phyloP scores from a whole-genome alignment of 2,797 vertebrate species.

The Ibycter americanus region DNA sequence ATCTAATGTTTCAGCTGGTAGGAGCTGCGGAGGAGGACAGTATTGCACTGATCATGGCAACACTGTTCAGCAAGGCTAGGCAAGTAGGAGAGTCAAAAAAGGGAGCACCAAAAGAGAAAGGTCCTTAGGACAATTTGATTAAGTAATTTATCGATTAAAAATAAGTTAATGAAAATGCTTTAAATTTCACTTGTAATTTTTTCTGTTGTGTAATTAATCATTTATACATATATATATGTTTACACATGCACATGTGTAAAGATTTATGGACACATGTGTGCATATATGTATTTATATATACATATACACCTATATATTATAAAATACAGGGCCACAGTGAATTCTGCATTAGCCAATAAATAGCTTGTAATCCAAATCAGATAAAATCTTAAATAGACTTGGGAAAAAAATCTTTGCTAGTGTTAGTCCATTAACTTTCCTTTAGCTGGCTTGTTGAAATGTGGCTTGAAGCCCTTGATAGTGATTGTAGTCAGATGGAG shows the following conservation, averaged over 20 bases:
- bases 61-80: neutral
- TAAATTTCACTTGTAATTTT: neutral
- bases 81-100: neutral
- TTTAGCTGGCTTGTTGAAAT: slow-evolving; percentile 32
- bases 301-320: neutral
- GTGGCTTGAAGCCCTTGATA: slow-evolving; percentile 23
- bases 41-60: neutral
- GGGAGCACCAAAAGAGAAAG: neutral
- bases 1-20: neutral
- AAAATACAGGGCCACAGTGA: neutral
- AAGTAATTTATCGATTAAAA: neutral
- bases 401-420: neutral
- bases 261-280: neutral
- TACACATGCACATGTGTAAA: neutral
- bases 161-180: neutral
- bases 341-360: neutral
- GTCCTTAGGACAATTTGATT: neutral
- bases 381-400: neutral
- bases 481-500: slow-evolving; percentile 22
- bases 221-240: neutral
- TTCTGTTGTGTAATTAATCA: neutral
- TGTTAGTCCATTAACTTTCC: neutral
- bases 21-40: neutral
- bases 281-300: neutral
- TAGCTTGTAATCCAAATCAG: slow-evolving; percentile 15